Evolutionary conservation across 2,113 vertebrate species (phyloP).

Genomic region (Anser brachyrhynchus): DNA sequence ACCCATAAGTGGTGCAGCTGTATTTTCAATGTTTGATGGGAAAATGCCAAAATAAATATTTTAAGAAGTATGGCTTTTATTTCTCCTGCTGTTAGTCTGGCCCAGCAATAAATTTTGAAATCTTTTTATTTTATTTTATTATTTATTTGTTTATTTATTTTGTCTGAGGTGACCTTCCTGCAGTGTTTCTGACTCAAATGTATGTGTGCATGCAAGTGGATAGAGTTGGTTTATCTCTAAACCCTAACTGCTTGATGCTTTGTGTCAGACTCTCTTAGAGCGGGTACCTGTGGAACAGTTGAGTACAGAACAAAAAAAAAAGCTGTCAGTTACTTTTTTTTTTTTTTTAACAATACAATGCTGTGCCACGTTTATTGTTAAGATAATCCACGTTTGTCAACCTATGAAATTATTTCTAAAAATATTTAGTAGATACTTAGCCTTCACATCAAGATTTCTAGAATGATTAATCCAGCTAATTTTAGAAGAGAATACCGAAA

Average conservation of each 20-base stretch:
- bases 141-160: background rate
- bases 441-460: background rate
- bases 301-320: background rate
- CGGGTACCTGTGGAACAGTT: background rate
- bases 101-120: background rate
- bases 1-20: background rate
- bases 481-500: background rate
- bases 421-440: background rate
- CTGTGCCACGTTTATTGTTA: background rate
- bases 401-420: background rate
- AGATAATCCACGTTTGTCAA: background rate
- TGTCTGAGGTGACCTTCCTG: background rate
- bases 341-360: background rate
- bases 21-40: background rate
- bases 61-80: background rate
- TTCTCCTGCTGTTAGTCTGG: background rate
- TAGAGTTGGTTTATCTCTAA: background rate
- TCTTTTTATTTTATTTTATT: background rate
- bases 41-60: constrained; percentile 49
- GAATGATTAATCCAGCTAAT: background rate
- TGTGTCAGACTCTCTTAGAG: background rate
- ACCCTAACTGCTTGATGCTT: background rate
- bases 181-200: background rate
- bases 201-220: background rate
- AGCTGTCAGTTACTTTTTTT: background rate